These are phyloP conservation scores for Episyrphus balteatus DNA, from an alignment of 1,140 invertebrate genomes.

Conservation along the genomic window DNA sequence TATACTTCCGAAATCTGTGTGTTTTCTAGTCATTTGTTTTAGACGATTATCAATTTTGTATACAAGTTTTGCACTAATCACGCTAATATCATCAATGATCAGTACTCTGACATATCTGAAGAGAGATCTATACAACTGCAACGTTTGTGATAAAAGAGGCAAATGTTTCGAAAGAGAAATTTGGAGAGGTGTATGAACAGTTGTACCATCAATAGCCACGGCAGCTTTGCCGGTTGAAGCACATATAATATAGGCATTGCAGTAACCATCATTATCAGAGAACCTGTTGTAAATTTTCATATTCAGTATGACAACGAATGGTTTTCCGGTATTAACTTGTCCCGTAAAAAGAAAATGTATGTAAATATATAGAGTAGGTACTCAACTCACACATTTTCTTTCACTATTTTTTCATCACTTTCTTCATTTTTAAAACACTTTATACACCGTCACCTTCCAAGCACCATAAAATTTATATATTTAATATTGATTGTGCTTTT, in stretches of 20 bases:
- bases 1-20: conserved; percentile 12
- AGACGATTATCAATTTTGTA: conserved; percentile 12
- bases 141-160: conserved; percentile 3
- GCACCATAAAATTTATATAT: no score
- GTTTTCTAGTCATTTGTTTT: conserved; percentile 14
- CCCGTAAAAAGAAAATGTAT: no score
- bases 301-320: conserved; percentile 11
- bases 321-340: no score
- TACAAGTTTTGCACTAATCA: conserved; percentile 17
- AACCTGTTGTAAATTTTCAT: conserved; percentile 16
- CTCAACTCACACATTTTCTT: no score
- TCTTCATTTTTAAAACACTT: no score
- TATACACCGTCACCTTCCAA: no score
- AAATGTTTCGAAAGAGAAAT: conserved; percentile 3
- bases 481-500: no score
- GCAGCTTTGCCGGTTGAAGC: conserved; percentile 28
- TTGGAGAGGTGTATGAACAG: conserved; percentile 18
- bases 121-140: conserved; percentile 8
- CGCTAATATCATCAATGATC: conserved; percentile 17
- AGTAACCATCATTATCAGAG: background rate
- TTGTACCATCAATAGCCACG: conserved; percentile 20
- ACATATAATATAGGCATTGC: conserved; percentile 18
- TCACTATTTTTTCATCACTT: no score
- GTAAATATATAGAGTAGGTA: no score
- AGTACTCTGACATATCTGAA: conserved; percentile 12